Base-by-base conservation (phyloP, 2,113 vertebrate genomes). In the Jacana jacana region DNA sequence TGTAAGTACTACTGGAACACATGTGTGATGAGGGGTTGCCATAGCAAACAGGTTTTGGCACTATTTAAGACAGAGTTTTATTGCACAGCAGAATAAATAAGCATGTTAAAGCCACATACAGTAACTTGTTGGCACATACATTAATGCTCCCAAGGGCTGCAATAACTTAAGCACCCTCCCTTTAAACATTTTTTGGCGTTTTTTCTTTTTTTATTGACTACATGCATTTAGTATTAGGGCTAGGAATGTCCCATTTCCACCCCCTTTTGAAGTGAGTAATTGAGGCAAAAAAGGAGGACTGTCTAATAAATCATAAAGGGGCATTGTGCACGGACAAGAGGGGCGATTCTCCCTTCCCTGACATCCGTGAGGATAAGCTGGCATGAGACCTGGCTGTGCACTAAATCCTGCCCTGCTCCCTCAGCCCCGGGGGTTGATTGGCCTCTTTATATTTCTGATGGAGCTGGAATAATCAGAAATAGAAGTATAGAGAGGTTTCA, bases 101-200 rank as follows among this genome's bases (percentile, higher is more conserved):
- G 90, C 95, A 96, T 89, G 91, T 88, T 96, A 94, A 96, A 97
- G 95, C 95, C 93, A 96, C 93, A 86, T 96, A 96, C 94, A 96
- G 97, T 93, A 95, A 96, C 96, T 97, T 95, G 95, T 96, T 98
- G 97, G 97, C 96, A 95, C 96, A 95, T 96, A 95, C 86, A 75
- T 97, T 97, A 97, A 86, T 92, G 93, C 88, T 97, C 96, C 96
- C 95, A 86, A 87, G 94, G 92, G 96, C 95, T 97, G 94, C 96
- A 94, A 92, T 97, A 97, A 97, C 92, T 97, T 95, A 94, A 96
- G 96, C 93, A 93, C 94, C 86, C 92, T 97, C 94, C 81, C 75
- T 96, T 95, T 86, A 93, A 97, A 95, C 48, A 79, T 95, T 96
- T 95, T 96, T 95, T 85, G 91, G 91, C 5, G 93, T 96, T 96